A percentile compares a stretch with the other conserved stretches of the same genome.
Conservation (phyloP, 2,888 invertebrate species). For the Aleiodes testaceus region DNA sequence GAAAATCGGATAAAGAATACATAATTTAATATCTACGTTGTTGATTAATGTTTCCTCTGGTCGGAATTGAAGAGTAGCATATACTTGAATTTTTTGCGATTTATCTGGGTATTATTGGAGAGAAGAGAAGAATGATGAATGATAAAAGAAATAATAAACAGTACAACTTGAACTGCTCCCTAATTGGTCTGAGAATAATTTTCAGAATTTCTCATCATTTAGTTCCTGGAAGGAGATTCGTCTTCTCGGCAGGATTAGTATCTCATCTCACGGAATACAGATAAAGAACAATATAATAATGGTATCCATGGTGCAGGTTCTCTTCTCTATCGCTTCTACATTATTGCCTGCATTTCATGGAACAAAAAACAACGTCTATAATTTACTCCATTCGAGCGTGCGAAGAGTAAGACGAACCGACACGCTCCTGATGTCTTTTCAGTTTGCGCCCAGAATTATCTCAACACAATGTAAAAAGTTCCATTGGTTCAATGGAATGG, state of each 20-base stretch:
- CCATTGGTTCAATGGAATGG: slow-evolving; percentile 38
- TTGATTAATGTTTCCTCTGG: too few relatives aligned
- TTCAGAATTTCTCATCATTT: slow-evolving; percentile 26
- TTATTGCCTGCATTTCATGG: slow-evolving; percentile 53
- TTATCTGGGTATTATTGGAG: too few relatives aligned
- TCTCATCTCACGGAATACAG: not conserved
- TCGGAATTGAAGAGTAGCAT: too few relatives aligned
- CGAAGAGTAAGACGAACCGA: slow-evolving; percentile 42
- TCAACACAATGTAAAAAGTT: slow-evolving; percentile 12
- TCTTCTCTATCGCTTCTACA: slow-evolving; percentile 38
- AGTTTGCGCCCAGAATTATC: slow-evolving; percentile 8
- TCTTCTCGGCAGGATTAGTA: slow-evolving; percentile 10
- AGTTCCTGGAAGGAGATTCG: slow-evolving; percentile 37
- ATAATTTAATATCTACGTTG: too few relatives aligned
- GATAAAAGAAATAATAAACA: not conserved
- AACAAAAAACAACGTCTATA: slow-evolving; percentile 51
- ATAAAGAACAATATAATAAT: slow-evolving; percentile 34
- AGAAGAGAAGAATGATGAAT: not conserved
- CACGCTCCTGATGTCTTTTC: slow-evolving; percentile 34
- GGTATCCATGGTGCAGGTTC: slow-evolving; percentile 33
- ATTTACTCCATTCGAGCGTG: slow-evolving; percentile 48
- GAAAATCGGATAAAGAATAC: too few relatives aligned
- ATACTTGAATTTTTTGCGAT: too few relatives aligned
- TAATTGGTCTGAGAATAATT: slow-evolving; percentile 22
- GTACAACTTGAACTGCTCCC: not conserved